Base-by-base conservation (phyloP, 2,888 invertebrate genomes). In the Conistra vaccinii region DNA sequence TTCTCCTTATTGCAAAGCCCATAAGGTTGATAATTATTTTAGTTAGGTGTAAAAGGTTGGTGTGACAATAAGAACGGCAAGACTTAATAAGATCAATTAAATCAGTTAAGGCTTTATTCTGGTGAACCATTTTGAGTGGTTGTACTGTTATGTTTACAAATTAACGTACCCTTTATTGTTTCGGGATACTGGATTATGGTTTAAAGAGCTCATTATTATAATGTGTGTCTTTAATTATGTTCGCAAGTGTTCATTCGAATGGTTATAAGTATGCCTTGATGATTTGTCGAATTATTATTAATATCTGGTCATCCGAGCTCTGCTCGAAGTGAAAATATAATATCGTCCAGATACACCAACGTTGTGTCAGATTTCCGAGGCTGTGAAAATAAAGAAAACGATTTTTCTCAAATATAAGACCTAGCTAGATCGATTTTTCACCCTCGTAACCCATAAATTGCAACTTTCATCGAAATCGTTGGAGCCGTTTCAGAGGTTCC, bases 81-180 rank as follows among this genome's bases (percentile, higher is more conserved):
- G 88, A 89, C 85, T 90, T 95, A 94, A 94, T 95, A 91, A 92
- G 92, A 90, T 90, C 94, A 95, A 95, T 95, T 95, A 95, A 92
- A 91, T 93, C 93, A 89, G 92, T 93, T 93, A 94, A 93, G 89
- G 91, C 89, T 92, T 93, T 94, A 93, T 94, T 94, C 92, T 91
- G 86, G 69, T 75, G 71, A 62, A 85, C 83, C 71, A 66, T 77
- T 84, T 84, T 85, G 80, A 85, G 80, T 78, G 68, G 69, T 60
- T 82, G 71, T 84, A 87, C 87, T 78, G 87, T 87, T 87, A 85
- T 65, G 26, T 66, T 75, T 35, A 86, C 79, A 89, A 89, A 88
- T 88, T 84, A 87, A 85, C 62, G 72, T 72, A 55, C 58, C 63
- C 26, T 57, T 78, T 81, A 69, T 72, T 73, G 72, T 68, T 78